Evolutionary conservation across 1,140 invertebrate genomes (phyloP).

Genomic region (Sminthurides bifidus): DNA sequence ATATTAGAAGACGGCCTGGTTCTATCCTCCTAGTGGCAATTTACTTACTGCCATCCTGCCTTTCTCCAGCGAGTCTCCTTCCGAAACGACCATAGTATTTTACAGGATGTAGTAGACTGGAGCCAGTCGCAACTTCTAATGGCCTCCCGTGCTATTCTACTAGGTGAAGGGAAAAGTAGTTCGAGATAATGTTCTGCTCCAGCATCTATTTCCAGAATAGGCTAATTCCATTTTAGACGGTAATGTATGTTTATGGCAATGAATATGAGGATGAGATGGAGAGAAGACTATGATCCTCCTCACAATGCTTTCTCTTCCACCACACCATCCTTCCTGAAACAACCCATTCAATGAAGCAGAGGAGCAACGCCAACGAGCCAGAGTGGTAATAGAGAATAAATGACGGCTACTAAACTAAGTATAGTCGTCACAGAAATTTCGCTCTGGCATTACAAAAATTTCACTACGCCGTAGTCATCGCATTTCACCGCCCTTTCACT

Average conservation of each 20-base stretch:
- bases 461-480: background rate
- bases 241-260: constrained; percentile 32
- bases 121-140: background rate
- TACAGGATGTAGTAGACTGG: no score
- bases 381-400: constrained; percentile 1
- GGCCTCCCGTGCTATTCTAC: background rate
- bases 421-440: no score
- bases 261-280: constrained; percentile 22
- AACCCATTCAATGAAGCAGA: no score
- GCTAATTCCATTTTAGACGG: constrained; percentile 33
- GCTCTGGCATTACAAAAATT: background rate
- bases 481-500: constrained; percentile 12
- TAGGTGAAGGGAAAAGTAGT: background rate
- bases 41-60: background rate
- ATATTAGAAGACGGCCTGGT: no score
- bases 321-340: no score
- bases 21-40: background rate
- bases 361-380: constrained; percentile 1
- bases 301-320: no score
- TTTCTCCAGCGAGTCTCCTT: background rate
- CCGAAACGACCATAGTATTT: no score
- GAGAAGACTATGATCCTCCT: no score
- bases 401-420: no score
- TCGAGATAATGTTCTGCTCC: background rate
- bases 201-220: constrained; percentile 18